Evolutionary conservation across 92 coral and sea anemone species (phyloP).

Genomic region (Isaurus tuberculatus): DNA sequence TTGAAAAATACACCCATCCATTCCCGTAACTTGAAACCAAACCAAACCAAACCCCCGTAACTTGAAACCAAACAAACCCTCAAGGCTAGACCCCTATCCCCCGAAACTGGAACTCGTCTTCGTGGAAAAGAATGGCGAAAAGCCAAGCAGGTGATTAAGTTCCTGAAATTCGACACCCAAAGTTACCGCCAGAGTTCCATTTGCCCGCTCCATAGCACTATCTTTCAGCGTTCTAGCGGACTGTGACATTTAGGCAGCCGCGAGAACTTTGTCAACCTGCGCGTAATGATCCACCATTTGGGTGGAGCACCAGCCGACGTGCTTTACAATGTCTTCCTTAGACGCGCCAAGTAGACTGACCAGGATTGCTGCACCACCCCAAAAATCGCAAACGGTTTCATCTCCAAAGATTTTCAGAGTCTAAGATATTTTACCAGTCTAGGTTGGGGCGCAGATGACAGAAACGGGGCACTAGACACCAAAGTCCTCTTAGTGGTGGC

Average conservation of each 20-base stretch:
- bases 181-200: not conserved
- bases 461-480: not conserved
- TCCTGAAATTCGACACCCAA: conserved; percentile 4
- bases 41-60: not conserved
- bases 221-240: not conserved
- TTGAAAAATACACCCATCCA: no score
- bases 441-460: not conserved
- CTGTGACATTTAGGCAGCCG: conserved; percentile 22
- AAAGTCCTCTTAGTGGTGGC: conserved; percentile 6
- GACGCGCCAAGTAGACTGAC: conserved; percentile 66
- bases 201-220: conserved; percentile 25
- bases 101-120: not conserved
- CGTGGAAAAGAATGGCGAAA: not conserved
- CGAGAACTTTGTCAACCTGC: conserved; percentile 41
- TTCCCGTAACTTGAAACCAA: no score
- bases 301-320: conserved; percentile 66
- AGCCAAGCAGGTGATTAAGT: not conserved
- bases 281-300: conserved; percentile 66
- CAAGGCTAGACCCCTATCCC: not conserved
- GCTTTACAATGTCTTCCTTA: conserved; percentile 56
- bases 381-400: conserved; percentile 59
- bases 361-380: conserved; percentile 64
- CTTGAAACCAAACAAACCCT: not conserved
- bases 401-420: conserved; percentile 48
- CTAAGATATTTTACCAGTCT: conserved; percentile 49